Conservation (phyloP, 2,888 invertebrate genomes). For the Pterostichus madidus region DNA sequence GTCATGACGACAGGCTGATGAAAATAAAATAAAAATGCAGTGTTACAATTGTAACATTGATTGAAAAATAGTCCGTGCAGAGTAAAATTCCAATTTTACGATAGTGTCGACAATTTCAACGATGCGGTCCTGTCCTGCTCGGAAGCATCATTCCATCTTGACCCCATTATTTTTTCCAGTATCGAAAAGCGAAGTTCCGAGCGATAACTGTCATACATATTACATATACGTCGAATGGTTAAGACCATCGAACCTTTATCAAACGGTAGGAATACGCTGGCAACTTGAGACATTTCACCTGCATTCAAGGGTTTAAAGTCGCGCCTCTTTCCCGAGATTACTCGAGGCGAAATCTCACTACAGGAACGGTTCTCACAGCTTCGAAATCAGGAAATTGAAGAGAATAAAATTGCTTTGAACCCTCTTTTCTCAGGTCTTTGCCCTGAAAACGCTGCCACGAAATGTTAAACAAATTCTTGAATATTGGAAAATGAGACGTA, state of each 20-base stretch:
- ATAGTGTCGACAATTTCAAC: conserved; percentile 9
- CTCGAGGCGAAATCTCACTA: not conserved
- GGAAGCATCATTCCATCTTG: conserved; percentile 39
- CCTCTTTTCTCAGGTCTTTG: conserved; percentile 20
- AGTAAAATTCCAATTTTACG: conserved; percentile 21
- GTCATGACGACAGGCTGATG: no score
- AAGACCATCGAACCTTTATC: conserved; percentile 50
- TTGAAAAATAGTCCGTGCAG: conserved; percentile 35
- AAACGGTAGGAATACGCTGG: conserved; percentile 32
- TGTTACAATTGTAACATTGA: conserved; percentile 29
- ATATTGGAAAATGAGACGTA: not conserved
- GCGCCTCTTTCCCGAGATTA: conserved; percentile 13
- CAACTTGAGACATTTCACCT: conserved; percentile 26
- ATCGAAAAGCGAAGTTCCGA: conserved; percentile 27
- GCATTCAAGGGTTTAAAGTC: conserved; percentile 28
- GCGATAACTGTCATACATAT: conserved; percentile 60
- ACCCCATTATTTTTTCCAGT: conserved; percentile 60
- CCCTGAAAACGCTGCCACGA: not conserved
- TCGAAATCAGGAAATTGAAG: conserved; percentile 27
- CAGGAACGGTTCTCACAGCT: not conserved
- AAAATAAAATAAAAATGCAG: not conserved
- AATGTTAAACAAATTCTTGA: not conserved
- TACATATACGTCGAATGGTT: conserved; percentile 48
- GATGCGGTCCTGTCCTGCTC: conserved; percentile 5
- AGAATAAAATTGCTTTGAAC: conserved; percentile 13